Conservation (phyloP, 2,797 vertebrate genomes). For the Carduelis carduelis region DNA sequence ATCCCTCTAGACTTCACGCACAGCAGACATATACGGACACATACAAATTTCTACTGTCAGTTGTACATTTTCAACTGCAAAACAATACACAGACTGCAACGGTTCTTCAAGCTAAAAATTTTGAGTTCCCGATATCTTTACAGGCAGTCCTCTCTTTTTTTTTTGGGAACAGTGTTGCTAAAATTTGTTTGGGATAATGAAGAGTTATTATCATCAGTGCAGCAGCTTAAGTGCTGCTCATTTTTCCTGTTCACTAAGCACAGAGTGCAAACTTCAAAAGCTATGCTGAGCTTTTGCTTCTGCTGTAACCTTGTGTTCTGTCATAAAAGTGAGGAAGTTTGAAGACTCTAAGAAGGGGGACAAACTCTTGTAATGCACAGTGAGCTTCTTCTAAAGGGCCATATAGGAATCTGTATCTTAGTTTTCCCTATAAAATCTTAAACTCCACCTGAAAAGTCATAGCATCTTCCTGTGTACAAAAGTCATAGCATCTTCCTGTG, state of each 20-base stretch:
- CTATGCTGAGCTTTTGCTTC: neutral
- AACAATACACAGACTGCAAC: neutral
- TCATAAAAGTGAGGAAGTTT: neutral
- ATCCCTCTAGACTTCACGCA: conserved; percentile 68
- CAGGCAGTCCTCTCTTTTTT: neutral
- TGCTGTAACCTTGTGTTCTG: neutral
- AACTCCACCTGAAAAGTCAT: neutral
- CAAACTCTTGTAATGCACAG: neutral
- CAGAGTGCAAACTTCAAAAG: neutral
- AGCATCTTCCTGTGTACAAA: neutral
- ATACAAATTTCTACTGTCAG: conserved; percentile 33
- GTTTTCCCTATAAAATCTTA: neutral
- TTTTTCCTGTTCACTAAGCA: neutral
- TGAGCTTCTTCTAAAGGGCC: neutral
- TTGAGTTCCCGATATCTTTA: neutral
- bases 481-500: neutral
- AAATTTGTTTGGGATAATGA: neutral
- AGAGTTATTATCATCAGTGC: neutral
- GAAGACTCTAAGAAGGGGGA: neutral
- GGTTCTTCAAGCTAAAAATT: neutral
- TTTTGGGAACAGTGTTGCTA: neutral
- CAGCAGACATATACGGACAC: conserved; percentile 58
- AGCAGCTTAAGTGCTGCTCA: fast-evolving
- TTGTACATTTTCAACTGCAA: conserved; percentile 29
- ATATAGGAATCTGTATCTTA: neutral